phyloP scores from a whole-genome alignment of 2,888 invertebrate genomes.

The Campaea margaritaria region DNA sequence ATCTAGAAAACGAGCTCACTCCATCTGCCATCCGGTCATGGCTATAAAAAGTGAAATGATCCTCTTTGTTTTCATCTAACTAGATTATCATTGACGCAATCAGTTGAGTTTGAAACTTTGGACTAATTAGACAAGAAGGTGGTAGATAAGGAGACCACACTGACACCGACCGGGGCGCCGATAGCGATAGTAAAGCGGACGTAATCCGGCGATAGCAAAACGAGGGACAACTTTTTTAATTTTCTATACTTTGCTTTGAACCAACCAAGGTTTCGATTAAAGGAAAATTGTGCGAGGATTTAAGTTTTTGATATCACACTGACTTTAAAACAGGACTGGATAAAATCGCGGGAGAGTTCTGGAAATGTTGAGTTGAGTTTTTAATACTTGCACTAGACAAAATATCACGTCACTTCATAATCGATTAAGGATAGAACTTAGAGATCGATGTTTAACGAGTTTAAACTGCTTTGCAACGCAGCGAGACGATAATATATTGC shows the following conservation, averaged over 20 bases:
- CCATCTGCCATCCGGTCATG: not conserved
- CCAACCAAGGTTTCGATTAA: not conserved
- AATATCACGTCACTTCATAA: too few relatives aligned
- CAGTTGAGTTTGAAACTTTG: not conserved
- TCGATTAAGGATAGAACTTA: too few relatives aligned
- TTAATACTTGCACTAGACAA: too few relatives aligned
- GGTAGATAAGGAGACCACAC: conserved; percentile 16
- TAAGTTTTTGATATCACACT: not conserved
- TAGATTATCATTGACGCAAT: conserved; percentile 20
- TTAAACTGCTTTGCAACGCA: not conserved
- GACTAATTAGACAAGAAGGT: conserved; percentile 23
- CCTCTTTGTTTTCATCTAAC: conserved; percentile 6
- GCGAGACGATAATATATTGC: not conserved
- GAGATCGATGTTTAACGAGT: too few relatives aligned
- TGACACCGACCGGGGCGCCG: not conserved
- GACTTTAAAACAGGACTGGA: not conserved
- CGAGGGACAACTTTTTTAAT: not conserved
- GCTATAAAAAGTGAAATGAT: conserved; percentile 14
- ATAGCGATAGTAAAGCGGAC: not conserved
- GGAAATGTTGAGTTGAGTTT: too few relatives aligned
- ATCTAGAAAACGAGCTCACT: not conserved
- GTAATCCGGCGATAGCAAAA: not conserved
- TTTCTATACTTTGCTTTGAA: not conserved
- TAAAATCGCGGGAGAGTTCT: too few relatives aligned
- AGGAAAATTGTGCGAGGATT: not conserved